A percentile compares a stretch with the other conserved stretches of the same genome.
phyloP scores from a whole-genome alignment of 2,113 vertebrate species.

The Deroptyus accipitrinus region DNA sequence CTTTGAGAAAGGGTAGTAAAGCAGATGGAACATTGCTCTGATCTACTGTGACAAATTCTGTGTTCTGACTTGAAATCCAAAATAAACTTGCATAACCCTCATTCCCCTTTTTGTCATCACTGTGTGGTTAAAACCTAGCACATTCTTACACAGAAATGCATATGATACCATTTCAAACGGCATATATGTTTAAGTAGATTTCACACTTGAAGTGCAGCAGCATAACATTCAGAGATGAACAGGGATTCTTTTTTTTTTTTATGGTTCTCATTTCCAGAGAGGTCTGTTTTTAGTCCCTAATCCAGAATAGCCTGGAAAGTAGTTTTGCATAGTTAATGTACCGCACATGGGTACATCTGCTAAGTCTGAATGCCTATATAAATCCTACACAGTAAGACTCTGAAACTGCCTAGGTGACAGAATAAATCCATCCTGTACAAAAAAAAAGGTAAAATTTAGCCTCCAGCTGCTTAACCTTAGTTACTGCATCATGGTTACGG shows the following conservation, averaged over 20 bases:
- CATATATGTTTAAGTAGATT: background rate
- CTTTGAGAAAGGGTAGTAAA: background rate
- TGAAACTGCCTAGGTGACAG: constrained; percentile 7
- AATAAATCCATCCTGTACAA: background rate
- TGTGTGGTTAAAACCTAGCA: background rate
- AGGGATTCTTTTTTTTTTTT: background rate
- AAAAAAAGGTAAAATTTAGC: background rate
- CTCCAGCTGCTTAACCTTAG: constrained; percentile 39
- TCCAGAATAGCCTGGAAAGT: background rate
- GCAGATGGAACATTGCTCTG: background rate
- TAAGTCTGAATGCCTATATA: constrained; percentile 13
- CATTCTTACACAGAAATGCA: background rate
- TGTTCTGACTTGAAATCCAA: background rate
- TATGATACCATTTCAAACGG: background rate
- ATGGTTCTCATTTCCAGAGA: background rate
- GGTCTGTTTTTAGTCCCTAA: constrained; percentile 19
- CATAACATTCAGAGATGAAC: background rate
- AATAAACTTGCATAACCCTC: background rate
- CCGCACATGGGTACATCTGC: background rate
- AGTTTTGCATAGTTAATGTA: constrained; percentile 3
- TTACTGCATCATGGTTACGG: background rate
- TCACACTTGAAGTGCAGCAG: background rate
- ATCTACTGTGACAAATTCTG: background rate
- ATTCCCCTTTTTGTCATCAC: background rate
- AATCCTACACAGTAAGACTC: constrained; percentile 3